Evolutionary conservation across 2,113 vertebrate species (phyloP).

Genomic region (Perognathus longimembris): DNA sequence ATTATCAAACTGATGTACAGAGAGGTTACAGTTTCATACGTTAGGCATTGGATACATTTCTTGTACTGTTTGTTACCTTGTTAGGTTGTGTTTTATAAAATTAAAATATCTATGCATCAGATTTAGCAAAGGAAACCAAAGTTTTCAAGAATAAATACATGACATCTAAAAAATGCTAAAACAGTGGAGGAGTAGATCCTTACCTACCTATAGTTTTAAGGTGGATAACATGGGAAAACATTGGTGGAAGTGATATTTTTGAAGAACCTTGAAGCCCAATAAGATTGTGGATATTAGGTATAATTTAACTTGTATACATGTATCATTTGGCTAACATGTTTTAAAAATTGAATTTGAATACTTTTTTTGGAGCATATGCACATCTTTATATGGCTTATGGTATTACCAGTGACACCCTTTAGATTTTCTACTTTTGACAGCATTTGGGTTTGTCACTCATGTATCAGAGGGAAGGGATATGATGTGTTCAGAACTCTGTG

Average conservation of each 20-base stretch:
- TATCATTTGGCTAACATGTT: background rate
- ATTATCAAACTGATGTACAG: too few relatives aligned
- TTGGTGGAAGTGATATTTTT: background rate
- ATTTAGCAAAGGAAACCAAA: background rate
- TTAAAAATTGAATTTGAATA: background rate
- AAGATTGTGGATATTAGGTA: background rate
- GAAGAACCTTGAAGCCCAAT: background rate
- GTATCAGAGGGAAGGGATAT: background rate
- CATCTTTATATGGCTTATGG: too few relatives aligned
- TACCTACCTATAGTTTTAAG: background rate
- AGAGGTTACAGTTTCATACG: too few relatives aligned
- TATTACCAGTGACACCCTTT: background rate
- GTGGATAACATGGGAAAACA: background rate
- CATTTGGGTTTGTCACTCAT: background rate
- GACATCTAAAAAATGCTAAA: background rate
- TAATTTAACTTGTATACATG: conserved; percentile 9
- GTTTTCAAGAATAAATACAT: background rate
- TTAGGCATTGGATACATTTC: too few relatives aligned
- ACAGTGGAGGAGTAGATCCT: background rate
- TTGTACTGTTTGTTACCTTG: too few relatives aligned
- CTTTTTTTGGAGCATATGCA: background rate
- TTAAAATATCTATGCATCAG: background rate
- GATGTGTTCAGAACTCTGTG: background rate
- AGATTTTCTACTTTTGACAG: background rate
- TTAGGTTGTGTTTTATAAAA: conserved; percentile 21